These are phyloP conservation scores for Sebastes hubbsi DNA, from an alignment of 2,797 vertebrate genomes.

Conservation along the genomic window DNA sequence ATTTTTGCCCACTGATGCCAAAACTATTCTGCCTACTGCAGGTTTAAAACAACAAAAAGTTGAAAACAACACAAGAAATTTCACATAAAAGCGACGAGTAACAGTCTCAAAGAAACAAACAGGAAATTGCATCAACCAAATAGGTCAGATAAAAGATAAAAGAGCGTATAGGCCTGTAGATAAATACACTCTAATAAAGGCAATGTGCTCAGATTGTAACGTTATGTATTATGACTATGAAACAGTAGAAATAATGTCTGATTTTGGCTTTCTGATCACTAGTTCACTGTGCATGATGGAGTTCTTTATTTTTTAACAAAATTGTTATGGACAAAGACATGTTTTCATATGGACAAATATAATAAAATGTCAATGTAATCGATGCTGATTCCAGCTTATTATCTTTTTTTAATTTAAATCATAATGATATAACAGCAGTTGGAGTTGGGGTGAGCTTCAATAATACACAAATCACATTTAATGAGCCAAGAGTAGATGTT, in stretches of 20 bases:
- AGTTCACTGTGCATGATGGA: background rate
- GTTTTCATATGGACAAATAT: background rate
- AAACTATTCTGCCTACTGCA: too few relatives aligned
- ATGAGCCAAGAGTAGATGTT: background rate
- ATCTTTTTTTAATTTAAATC: background rate
- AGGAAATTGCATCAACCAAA: too few relatives aligned
- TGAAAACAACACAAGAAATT: too few relatives aligned
- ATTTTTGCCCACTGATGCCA: too few relatives aligned
- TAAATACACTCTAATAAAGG: too few relatives aligned
- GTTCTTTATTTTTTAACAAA: background rate
- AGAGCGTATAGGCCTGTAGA: accelerated
- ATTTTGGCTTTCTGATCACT: too few relatives aligned
- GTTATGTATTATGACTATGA: background rate
- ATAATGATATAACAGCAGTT: background rate
- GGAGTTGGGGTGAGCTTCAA: background rate
- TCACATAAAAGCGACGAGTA: too few relatives aligned
- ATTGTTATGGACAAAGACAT: background rate
- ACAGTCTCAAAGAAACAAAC: too few relatives aligned
- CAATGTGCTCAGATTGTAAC: background rate
- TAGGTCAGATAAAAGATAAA: too few relatives aligned
- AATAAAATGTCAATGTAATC: background rate
- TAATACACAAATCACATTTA: background rate
- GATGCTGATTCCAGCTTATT: accelerated
- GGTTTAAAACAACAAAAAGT: too few relatives aligned
- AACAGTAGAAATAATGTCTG: background rate